Conservation (phyloP, 2,888 invertebrate genomes). For the Ametastegia equiseti region DNA sequence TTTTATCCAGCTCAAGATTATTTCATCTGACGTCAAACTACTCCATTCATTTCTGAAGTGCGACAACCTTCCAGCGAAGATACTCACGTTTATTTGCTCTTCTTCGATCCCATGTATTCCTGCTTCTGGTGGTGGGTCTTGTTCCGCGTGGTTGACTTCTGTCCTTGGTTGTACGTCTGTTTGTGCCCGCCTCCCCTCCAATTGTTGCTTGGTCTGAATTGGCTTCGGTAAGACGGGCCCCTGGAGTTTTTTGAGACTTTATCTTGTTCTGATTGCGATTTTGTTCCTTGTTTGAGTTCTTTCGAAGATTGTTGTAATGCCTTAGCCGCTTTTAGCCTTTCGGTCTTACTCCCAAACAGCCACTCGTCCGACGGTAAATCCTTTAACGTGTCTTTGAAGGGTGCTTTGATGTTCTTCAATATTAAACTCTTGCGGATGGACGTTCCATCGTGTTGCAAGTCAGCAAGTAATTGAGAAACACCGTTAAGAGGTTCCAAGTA, state of each 20-base stretch:
- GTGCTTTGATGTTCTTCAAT: constrained; percentile 52
- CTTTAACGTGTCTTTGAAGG: constrained; percentile 50
- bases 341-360: constrained; percentile 51
- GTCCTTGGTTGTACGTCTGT: constrained; percentile 40
- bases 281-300: constrained; percentile 41
- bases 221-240: constrained; percentile 51
- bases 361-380: constrained; percentile 46
- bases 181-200: constrained; percentile 50
- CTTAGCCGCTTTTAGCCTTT: constrained; percentile 52
- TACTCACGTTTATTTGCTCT: not conserved
- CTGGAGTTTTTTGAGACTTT: constrained; percentile 53
- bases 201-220: constrained; percentile 1
- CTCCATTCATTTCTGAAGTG: not conserved
- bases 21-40: not conserved
- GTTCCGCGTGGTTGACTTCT: not conserved
- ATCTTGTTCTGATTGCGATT: not conserved
- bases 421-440: constrained; percentile 51
- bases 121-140: not conserved
- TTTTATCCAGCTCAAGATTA: not conserved
- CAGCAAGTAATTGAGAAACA: constrained; percentile 45
- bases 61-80: not conserved
- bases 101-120: no score
- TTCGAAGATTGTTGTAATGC: constrained; percentile 47
- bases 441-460: constrained; percentile 53
- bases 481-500: constrained; percentile 8